Percentiles rank a stretch among this genome's conserved stretches.
Conservation (phyloP, 2,888 invertebrate species). For the Cantharis nigra region DNA sequence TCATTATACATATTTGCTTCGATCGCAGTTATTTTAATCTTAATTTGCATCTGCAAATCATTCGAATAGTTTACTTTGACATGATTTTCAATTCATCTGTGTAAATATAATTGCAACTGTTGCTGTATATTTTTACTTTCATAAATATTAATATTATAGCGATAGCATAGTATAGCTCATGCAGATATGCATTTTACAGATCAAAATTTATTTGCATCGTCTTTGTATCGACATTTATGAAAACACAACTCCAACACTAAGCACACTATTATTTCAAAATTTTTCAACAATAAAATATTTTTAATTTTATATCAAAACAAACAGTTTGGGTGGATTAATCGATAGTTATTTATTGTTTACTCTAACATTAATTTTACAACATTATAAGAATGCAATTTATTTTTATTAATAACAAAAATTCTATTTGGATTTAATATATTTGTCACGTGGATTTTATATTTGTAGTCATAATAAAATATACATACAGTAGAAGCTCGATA, state of each 20-base stretch:
- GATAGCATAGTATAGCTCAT: neutral
- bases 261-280: too few relatives aligned
- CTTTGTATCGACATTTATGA: neutral
- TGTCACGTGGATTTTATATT: too few relatives aligned
- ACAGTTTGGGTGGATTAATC: too few relatives aligned
- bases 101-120: conserved; percentile 9
- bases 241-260: neutral
- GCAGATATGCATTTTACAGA: neutral
- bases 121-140: neutral
- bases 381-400: too few relatives aligned
- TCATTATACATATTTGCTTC: neutral
- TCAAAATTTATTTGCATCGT: neutral
- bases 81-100: conserved; percentile 17
- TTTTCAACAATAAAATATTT: too few relatives aligned
- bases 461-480: too few relatives aligned
- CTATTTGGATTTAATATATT: too few relatives aligned
- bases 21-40: conserved; percentile 3
- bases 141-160: neutral
- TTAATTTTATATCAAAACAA: too few relatives aligned
- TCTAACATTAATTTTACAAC: too few relatives aligned
- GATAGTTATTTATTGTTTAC: too few relatives aligned
- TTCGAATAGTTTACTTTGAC: conserved; percentile 10
- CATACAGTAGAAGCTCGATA: too few relatives aligned
- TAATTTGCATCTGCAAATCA: conserved; percentile 14
- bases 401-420: too few relatives aligned